Evolutionary conservation across 1,140 invertebrate genomes (phyloP).

Genomic region (Pseudomyrmex flavicornis): DNA sequence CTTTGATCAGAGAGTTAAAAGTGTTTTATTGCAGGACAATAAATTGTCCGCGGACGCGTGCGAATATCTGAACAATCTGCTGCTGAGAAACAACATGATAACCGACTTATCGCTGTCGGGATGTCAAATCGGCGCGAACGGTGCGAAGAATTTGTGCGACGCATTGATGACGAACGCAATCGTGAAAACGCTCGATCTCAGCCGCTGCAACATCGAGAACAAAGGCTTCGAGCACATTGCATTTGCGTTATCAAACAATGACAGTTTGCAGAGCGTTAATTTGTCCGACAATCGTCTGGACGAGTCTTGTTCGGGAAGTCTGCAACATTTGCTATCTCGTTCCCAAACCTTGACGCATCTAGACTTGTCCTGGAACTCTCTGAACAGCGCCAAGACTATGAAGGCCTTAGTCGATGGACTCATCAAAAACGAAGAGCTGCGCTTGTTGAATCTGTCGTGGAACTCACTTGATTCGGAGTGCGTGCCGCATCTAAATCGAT

Average conservation of each 20-base stretch:
- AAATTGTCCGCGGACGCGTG: constrained; percentile 82
- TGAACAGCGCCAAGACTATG: constrained; percentile 73
- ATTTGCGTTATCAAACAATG: constrained; percentile 69
- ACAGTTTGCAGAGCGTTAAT: constrained; percentile 75
- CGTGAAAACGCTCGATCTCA: constrained; percentile 82
- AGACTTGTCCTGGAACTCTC: constrained; percentile 84
- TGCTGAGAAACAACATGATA: constrained; percentile 78
- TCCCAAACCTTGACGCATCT: constrained; percentile 79
- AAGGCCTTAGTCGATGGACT: constrained; percentile 76
- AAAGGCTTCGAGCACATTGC: constrained; percentile 81
- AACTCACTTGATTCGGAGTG: constrained; percentile 77
- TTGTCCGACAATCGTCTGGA: constrained; percentile 82
- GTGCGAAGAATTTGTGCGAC: constrained; percentile 77
- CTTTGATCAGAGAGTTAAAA: no score
- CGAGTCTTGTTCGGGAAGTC: constrained; percentile 65
- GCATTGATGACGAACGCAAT: constrained; percentile 72
- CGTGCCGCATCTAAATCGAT: constrained; percentile 61
- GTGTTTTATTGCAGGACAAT: constrained; percentile 77
- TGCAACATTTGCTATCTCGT: constrained; percentile 72
- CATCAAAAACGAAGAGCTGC: constrained; percentile 70
- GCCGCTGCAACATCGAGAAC: constrained; percentile 81
- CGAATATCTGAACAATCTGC: constrained; percentile 81
- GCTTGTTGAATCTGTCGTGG: constrained; percentile 81
- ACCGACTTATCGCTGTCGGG: constrained; percentile 79
- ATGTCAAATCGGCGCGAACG: constrained; percentile 82